Evolutionary conservation across 2,113 vertebrate species (phyloP).

Genomic region (Chlorocebus sabaeus): DNA sequence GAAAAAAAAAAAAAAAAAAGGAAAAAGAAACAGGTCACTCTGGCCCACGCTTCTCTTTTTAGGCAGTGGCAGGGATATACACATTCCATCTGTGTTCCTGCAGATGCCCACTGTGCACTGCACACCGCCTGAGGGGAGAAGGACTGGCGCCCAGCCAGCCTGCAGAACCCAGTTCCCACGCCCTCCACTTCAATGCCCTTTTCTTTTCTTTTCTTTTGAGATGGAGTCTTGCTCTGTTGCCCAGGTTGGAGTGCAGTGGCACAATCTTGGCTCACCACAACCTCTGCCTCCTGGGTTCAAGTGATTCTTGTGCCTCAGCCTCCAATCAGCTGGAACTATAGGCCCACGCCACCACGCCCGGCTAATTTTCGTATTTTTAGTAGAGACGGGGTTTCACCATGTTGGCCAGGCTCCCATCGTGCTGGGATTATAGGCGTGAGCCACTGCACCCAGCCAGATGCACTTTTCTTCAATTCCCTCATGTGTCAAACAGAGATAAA

Average conservation of each 20-base stretch:
- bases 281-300: no score
- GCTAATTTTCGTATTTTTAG: no score
- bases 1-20: neutral
- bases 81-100: neutral
- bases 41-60: neutral
- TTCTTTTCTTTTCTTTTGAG: no score
- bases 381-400: no score
- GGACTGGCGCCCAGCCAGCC: neutral
- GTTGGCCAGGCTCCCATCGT: no score
- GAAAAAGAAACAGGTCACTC: neutral
- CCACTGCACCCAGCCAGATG: neutral
- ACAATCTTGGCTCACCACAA: no score
- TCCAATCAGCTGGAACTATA: no score
- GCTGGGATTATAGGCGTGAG: no score
- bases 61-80: neutral
- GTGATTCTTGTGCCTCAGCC: no score
- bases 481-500: neutral
- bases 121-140: neutral
- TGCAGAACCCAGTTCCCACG: neutral
- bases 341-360: no score
- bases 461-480: neutral
- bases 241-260: no score
- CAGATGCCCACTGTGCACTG: neutral
- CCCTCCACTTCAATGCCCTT: neutral
- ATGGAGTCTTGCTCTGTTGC: no score